phyloP scores from a whole-genome alignment of 2,113 vertebrate species.

The Aptenodytes patagonicus region DNA sequence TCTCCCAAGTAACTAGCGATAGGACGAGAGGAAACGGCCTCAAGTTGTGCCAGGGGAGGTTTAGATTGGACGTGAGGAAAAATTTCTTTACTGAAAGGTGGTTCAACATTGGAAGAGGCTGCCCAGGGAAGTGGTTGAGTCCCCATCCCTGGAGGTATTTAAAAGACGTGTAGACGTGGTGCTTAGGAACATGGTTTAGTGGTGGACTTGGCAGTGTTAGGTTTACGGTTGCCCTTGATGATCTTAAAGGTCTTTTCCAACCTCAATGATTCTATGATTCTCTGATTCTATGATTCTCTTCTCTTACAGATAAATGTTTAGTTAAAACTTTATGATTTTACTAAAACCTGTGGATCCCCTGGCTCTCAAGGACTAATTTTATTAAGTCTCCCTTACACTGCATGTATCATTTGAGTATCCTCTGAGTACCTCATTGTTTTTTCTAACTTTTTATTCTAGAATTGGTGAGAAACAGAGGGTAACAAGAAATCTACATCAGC shows the following conservation, averaged over 20 bases:
- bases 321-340: not conserved
- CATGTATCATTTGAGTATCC: not conserved
- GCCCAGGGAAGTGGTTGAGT: not conserved
- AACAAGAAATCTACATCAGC: not conserved
- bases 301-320: not conserved
- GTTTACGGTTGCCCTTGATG: not conserved
- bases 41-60: not conserved
- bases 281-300: not conserved
- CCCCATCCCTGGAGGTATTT: not conserved
- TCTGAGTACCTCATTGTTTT: not conserved
- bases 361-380: not conserved
- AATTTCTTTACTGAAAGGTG: not conserved
- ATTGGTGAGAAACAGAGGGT: not conserved
- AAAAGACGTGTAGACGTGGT: fast-evolving
- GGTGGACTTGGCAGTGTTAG: not conserved
- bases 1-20: not conserved
- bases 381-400: not conserved
- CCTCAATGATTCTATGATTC: not conserved
- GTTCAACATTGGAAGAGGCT: not conserved
- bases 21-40: not conserved
- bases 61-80: not conserved
- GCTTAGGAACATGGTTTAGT: not conserved
- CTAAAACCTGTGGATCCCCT: not conserved
- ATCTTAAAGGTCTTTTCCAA: not conserved
- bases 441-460: not conserved